Evolutionary conservation across 2,888 invertebrate species (phyloP).

Genomic region (Ecliptopera silaceata): DNA sequence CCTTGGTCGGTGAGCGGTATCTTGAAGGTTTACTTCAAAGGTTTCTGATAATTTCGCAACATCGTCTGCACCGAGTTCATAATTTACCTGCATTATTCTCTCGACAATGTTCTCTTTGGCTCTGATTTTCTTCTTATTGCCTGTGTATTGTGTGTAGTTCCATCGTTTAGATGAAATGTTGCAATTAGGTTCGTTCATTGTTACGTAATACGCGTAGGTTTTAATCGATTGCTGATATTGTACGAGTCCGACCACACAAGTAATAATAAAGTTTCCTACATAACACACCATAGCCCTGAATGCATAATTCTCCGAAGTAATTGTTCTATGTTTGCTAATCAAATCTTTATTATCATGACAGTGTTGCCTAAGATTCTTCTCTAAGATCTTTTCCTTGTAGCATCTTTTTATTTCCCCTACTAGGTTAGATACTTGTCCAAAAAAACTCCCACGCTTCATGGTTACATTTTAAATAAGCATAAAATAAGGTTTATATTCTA

Average conservation of each 20-base stretch:
- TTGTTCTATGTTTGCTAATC: too few species aligned
- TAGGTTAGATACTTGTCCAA: too few species aligned
- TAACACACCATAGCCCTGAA: too few species aligned
- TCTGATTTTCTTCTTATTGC: conserved; percentile 13
- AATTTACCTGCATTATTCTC: conserved; percentile 34
- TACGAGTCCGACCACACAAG: neutral
- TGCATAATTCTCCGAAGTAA: neutral
- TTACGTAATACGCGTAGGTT: conserved; percentile 16
- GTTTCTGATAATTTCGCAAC: conserved; percentile 64
- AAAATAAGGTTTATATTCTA: too few species aligned
- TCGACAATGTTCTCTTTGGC: conserved; percentile 3
- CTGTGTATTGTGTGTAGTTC: conserved; percentile 14
- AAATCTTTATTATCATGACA: too few species aligned
- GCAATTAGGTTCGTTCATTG: conserved; percentile 5
- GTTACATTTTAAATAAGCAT: too few species aligned
- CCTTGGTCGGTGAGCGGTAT: conserved; percentile 73
- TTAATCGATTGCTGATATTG: conserved; percentile 6
- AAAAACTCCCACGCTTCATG: too few species aligned
- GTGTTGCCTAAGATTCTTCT: too few species aligned
- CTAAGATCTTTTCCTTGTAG: too few species aligned
- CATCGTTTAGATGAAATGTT: conserved; percentile 5
- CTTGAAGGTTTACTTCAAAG: conserved; percentile 60
- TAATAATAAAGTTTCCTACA: neutral
- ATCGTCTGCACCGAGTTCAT: conserved; percentile 48
- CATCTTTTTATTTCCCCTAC: too few species aligned